Evolutionary conservation across 1,140 invertebrate genomes (phyloP).

Genomic region (Latrodectus geometricus): DNA sequence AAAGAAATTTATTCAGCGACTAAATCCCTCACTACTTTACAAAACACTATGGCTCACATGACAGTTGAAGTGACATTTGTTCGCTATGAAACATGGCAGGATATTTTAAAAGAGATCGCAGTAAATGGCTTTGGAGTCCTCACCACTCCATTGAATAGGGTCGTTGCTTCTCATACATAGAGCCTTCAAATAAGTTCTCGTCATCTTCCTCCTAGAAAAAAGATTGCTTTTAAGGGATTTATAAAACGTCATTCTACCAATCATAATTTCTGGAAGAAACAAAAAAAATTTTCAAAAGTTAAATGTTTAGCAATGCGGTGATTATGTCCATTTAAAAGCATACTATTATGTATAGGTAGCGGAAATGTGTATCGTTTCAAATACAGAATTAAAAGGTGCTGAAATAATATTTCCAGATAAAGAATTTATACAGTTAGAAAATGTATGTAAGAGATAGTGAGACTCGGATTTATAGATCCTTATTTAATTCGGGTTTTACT

Average conservation of each 20-base stretch:
- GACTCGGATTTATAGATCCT: no score
- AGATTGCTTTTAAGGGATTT: neutral
- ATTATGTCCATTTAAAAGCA: neutral
- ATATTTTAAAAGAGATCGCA: neutral
- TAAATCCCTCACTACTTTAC: neutral
- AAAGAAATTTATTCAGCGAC: neutral
- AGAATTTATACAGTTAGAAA: no score
- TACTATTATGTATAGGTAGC: neutral
- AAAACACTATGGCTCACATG: neutral
- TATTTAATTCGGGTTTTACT: no score
- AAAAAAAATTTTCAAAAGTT: neutral
- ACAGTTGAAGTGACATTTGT: neutral
- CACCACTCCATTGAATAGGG: constrained; percentile 59
- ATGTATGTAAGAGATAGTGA: no score
- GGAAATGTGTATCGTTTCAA: no score
- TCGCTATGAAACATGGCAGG: neutral
- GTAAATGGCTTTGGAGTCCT: neutral
- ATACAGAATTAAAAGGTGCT: no score
- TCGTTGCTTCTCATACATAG: constrained; percentile 17
- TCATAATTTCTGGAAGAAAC: neutral
- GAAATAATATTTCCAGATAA: no score
- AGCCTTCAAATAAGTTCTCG: constrained; percentile 12
- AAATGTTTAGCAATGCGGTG: neutral
- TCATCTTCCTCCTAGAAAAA: constrained; percentile 15
- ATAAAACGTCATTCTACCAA: neutral